Evolutionary conservation across 2,113 vertebrate genomes (phyloP), one percentile per base, ranked within the genome.

Genomic region (Phainopepla nitens): DNA sequence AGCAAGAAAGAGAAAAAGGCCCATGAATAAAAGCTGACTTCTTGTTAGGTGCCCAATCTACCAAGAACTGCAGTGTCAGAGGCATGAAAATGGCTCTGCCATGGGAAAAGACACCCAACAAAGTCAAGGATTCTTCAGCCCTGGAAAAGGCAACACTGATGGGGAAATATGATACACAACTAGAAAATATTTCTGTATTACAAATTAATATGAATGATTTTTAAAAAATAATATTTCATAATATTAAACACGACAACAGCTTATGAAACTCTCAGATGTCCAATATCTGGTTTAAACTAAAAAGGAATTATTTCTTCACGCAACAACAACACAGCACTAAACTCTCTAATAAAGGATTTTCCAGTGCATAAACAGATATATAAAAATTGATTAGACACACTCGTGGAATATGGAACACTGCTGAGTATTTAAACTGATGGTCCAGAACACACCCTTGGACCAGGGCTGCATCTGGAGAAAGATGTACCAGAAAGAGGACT

Each of bases 241-340:
- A 82, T 6, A 44, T 27, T n/a, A 72, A 89, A 35, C 0, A 1
- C 0, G 0, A 41, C 11, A 2, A 20, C 14, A 91, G 4, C 22
- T 72, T 69, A 85, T 4, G 11, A 79, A 85, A 51, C 19, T 68
- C 54, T 54, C 65, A 70, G 25, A 4, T 36, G 61, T 2, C 21
- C 0, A 1, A 3, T 22, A 60, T 1, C 5, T 11, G n/a, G 20
- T 56, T 82, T 62, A 60, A 90, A 92, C 79, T 3, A 41, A 68
- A 61, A 56, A 64, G 12, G 6, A 70, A 54, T 64, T 90, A 29
- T 13, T 95, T 88, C 53, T 72, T 77, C 20, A 47, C 31, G 9
- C 15, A 90, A 41, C 35, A 76, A 14, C 3, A 79, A 10, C 5
- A 0, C 15, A 51, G 17, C 1, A 2, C 7, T 65, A 42, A 90